Percentiles rank a stretch among this genome's conserved stretches.
Evolutionary conservation across 2,797 vertebrate genomes (phyloP).

Genomic region (Leptoclinus maculatus): DNA sequence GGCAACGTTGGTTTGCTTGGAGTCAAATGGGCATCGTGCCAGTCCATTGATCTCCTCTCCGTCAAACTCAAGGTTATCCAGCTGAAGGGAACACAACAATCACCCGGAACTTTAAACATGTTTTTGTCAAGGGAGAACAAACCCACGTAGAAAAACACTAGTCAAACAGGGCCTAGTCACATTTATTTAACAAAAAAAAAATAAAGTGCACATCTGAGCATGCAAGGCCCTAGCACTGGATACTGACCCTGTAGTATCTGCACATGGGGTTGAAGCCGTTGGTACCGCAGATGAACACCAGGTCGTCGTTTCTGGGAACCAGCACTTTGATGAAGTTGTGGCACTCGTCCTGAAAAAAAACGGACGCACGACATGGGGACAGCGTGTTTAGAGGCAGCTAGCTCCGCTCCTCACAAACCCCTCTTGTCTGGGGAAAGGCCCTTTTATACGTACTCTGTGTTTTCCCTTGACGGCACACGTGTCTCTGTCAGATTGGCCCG

Average conservation of each 20-base stretch:
- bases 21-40: conserved; percentile 98
- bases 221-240: not conserved
- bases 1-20: conserved; percentile 99
- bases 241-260: conserved; percentile 95
- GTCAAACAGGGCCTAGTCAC: conserved; percentile 7
- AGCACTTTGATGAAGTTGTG: conserved; percentile 99
- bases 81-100: conserved; percentile 83
- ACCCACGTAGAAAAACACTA: conserved; percentile 20
- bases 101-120: conserved; percentile 60
- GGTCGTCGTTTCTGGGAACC: conserved; percentile 96
- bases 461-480: conserved; percentile 99
- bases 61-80: conserved; percentile 98
- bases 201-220: not conserved
- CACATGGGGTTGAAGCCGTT: conserved; percentile 99
- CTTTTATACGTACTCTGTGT: conserved; percentile 89
- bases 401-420: not conserved
- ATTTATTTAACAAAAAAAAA: conserved; percentile 15
- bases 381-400: conserved; percentile 15
- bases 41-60: conserved; percentile 99
- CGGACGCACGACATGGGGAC: not conserved
- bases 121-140: conserved; percentile 33
- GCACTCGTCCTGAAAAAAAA: conserved; percentile 92
- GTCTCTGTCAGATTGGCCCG: conserved; percentile 93
- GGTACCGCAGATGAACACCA: conserved; percentile 98
- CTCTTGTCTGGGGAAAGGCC: not conserved